Evolutionary conservation across 2,113 vertebrate species (phyloP), one percentile per base, ranked within the genome.

Genomic region (Caranx ignobilis): DNA sequence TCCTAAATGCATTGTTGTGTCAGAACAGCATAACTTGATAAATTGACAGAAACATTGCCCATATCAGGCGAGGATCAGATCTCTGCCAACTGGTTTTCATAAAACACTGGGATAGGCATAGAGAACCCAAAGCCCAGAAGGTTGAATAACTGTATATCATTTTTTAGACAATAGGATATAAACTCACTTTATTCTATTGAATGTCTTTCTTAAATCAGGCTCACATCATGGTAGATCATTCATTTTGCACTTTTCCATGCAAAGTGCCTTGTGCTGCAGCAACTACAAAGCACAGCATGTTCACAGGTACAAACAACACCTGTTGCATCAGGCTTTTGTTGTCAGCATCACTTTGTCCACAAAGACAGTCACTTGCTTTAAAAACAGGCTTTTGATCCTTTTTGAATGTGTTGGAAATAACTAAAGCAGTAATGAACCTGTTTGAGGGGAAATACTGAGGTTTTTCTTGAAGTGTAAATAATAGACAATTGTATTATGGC

Each of bases 271-370:
- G 26, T 26, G 1, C 26, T 26, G 26, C 26, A 26, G n/a, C 13
- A 62, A 11, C 79, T 37, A 71, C 76, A 86, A 76, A 77, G 41
- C 31, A 12, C 15, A 21, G 34, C 9, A 15, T 21, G 9, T 47
- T 15, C 19, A 1, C 11, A 9, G 2, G 34, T 43, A 21, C 60
- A 21, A 54, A 50, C 21, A 21, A 63, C 75, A 75, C 76, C 71
- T 85, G 87, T 72, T 45, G 63, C 77, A 35, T 54, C 52, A 4
- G 52, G 39, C 55, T 56, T 82, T 79, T 84, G 81, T 67, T 81
- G 56, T 81, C 76, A 55, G 65, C 12, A 13, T 77, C 39, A 12
- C 74, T 85, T 64, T 83, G 71, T 89, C 81, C 65, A 72, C 47
- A 81, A 68, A 88, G 66, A 8, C 56, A 18, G n/a, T 26, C 19